Percentiles rank a stretch among this genome's conserved stretches.
Evolutionary conservation across 2,113 vertebrate species (phyloP).

Genomic region (Macrotus californicus): DNA sequence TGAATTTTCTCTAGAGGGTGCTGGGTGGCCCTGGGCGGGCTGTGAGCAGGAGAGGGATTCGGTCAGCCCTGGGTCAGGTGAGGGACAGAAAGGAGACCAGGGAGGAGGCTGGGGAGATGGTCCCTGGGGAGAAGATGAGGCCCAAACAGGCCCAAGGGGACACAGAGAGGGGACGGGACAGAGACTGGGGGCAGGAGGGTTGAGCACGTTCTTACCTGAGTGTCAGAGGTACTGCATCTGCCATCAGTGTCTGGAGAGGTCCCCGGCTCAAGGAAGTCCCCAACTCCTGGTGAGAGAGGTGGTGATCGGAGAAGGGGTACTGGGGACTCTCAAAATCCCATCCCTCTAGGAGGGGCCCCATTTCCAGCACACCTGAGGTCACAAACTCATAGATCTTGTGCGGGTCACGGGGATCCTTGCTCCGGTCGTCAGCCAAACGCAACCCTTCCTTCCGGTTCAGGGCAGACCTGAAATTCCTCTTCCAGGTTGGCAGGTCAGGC

Average conservation of each 20-base stretch:
- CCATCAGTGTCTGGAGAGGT: not conserved
- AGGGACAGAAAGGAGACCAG: not conserved
- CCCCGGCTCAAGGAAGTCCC: not conserved
- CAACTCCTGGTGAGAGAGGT: not conserved
- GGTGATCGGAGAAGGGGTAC: not conserved
- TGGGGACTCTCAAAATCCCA: not conserved
- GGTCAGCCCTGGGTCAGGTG: too few species aligned
- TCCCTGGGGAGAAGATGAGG: not conserved
- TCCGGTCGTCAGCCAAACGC: conserved; percentile 75
- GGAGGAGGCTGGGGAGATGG: not conserved
- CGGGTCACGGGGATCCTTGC: conserved; percentile 83
- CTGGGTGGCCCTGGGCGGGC: not conserved
- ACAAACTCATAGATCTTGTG: conserved; percentile 85
- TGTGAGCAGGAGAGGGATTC: not conserved
- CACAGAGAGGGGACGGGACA: not conserved
- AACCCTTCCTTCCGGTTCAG: conserved; percentile 84
- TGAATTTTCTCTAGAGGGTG: not conserved
- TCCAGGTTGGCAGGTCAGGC: conserved; percentile 85
- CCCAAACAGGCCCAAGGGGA: not conserved
- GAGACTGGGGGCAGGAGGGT: too few species aligned
- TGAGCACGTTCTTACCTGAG: not conserved
- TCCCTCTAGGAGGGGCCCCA: accelerated
- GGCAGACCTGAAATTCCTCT: conserved; percentile 91
- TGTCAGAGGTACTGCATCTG: not conserved
- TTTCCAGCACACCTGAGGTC: not conserved